A percentile compares a stretch with the other conserved stretches of the same genome.
Evolutionary conservation across 2,888 invertebrate genomes (phyloP).

Genomic region (Metalampra italica): DNA sequence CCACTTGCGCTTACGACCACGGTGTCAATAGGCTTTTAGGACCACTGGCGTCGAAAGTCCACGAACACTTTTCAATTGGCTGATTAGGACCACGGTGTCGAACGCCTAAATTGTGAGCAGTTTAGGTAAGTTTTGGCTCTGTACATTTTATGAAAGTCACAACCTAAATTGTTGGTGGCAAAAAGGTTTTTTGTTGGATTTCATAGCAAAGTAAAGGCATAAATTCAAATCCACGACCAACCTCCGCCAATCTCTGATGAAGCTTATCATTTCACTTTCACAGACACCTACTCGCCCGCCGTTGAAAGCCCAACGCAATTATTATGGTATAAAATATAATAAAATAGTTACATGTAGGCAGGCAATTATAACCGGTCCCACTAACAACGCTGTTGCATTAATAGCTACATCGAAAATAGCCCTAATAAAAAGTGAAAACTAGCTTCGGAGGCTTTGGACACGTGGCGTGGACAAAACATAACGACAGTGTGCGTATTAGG

Average conservation of each 20-base stretch:
- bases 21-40: no score
- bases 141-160: no score
- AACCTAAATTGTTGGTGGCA: no score
- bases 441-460: constrained; percentile 1
- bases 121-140: no score
- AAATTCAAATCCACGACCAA: no score
- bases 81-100: no score
- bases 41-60: no score
- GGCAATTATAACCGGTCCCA: constrained; percentile 19
- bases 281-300: constrained; percentile 1
- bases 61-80: no score
- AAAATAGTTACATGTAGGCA: constrained; percentile 3
- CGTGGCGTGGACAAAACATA: not conserved
- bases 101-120: no score
- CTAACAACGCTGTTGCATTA: constrained; percentile 21
- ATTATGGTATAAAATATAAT: constrained; percentile 6
- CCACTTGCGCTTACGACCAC: no score
- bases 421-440: constrained; percentile 45
- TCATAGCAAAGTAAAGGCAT: no score
- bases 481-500: not conserved
- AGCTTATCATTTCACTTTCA: constrained; percentile 4
- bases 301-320: constrained; percentile 12
- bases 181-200: no score
- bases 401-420: constrained; percentile 28
- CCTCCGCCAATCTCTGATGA: not conserved